Evolutionary conservation across 1,140 invertebrate genomes (phyloP), one percentile per base, ranked within the genome.

Genomic region (Papilio dardanus): DNA sequence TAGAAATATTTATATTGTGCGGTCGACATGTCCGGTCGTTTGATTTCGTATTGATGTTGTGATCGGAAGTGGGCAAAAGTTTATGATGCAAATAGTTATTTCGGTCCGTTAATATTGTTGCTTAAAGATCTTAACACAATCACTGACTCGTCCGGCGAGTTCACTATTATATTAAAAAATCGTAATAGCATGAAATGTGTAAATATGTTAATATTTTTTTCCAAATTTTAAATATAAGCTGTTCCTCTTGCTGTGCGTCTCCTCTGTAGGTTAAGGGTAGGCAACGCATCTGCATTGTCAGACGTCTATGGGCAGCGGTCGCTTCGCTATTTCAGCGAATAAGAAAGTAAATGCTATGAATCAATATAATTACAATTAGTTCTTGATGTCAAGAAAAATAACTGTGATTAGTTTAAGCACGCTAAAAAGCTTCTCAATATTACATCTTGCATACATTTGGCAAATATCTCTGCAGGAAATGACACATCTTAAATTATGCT

Each of bases 51-150:
- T 62, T 62, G 54, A 62, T 62, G 54, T 62, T 62, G 24, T 62
- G 54, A 62, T 62, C 54, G 54, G 54, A 62, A 62, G 54, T 62
- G 54, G 54, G 54, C 54, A 62, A 62, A 62, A 62, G 24, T 62
- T 62, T 62, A 62, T 14, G 54, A 62, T 62, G 54, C 12, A 62
- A 28, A 46, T 19, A 62, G 54, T 62, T 62, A 62, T 62, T 62
- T 62, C 30, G 24, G 54, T 28, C 30, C 54, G 21, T 16, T 28
- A 62, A 62, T 62, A 28, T 62, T 62, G 54, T 62, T 62, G 54
- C 54, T 14, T 28, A 12, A 3, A 14, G 24, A 30, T n/a, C 5
- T 42, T 42, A 42, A 42, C 42, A 46, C 16, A 0, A 19, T 46
- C 42, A 46, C 42, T 6, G n/a, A 46, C 16, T 19, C 42, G 14